Evolutionary conservation across 2,888 invertebrate species (phyloP).

Genomic region (Melanargia galathea): DNA sequence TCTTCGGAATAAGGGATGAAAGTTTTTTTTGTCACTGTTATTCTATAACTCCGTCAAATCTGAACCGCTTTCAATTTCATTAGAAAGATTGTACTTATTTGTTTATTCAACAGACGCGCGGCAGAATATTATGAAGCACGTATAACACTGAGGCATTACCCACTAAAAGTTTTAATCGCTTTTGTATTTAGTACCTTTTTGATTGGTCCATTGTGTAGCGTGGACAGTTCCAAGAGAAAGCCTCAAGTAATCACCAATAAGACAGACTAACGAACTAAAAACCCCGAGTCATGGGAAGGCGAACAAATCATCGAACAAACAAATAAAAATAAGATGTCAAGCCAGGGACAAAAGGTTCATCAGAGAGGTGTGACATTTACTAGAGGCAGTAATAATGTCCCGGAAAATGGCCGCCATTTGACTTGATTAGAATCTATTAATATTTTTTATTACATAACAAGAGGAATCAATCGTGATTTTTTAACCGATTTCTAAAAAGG

Average conservation of each 20-base stretch:
- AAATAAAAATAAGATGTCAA: slow-evolving; percentile 55
- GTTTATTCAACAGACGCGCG: no score
- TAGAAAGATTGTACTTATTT: no score
- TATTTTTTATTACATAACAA: no score
- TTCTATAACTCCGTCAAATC: no score
- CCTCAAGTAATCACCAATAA: slow-evolving; percentile 27
- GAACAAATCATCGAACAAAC: slow-evolving; percentile 47
- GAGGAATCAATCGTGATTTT: no score
- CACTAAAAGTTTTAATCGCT: no score
- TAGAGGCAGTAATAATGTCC: not conserved
- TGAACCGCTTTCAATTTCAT: no score
- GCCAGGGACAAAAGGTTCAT: slow-evolving; percentile 36
- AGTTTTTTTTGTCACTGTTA: no score
- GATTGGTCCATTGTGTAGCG: slow-evolving; percentile 30
- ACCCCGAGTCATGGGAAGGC: slow-evolving; percentile 53
- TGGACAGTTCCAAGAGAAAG: slow-evolving; percentile 36
- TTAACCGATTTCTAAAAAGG: no score
- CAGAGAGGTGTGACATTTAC: not conserved
- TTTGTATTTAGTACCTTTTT: slow-evolving; percentile 17
- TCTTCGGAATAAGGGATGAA: no score
- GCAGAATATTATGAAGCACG: not conserved
- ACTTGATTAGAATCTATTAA: no score
- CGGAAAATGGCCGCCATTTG: no score
- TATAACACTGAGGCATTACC: not conserved
- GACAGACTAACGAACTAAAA: slow-evolving; percentile 49